Base-by-base conservation (phyloP, 2,797 vertebrate species). In the Pangasius macronema region DNA sequence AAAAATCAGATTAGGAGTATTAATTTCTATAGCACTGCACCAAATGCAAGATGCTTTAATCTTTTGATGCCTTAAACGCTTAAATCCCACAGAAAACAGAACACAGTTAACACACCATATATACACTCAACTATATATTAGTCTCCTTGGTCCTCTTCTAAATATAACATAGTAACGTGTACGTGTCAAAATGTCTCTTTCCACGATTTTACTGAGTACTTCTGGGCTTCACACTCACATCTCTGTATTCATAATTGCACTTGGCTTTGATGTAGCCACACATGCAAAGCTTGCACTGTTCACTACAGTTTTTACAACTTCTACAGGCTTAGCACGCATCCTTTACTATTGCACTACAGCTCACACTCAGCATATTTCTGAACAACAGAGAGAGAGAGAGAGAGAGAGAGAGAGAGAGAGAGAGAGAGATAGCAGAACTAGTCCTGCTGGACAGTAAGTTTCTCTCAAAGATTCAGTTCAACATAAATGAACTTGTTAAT, bases 201-300 rank as follows among this genome's bases (percentile, higher is more conserved):
- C n/a, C n/a, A n/a, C n/a, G n/a, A n/a, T n/a, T 85, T 49, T 49
- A 51, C n/a, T 76, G 42, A 51, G 42, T 49, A 76, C 16, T 70
- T 55, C 7, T 10, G 18, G 42, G 2, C 46, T 33, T 61, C 42
- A 84, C 14, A n/a, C 18, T 7, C 30, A 67, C 65, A 67, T 1
- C 18, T 72, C 49, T 72, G 22, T 42, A n/a, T 72, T 72, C 16
- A 61, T 46, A 27, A 57, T 24, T 76, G 13, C 46, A 53, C 24
- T 51, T 8, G 18, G 27, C n/a, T 72, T 22, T 10, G 20, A 79
- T 39, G 46, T 55, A 46, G 39, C 24, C 27, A 39, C 57, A 11
- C 36, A 36, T 72, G 49, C 67, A 61, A 30, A 70, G 1, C 2
- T 30, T 70, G 20, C 36, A 81, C 33, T 36, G 33, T 39, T 33